Base-by-base conservation (phyloP, 2,113 vertebrate genomes). In the Larimichthys crocea region DNA sequence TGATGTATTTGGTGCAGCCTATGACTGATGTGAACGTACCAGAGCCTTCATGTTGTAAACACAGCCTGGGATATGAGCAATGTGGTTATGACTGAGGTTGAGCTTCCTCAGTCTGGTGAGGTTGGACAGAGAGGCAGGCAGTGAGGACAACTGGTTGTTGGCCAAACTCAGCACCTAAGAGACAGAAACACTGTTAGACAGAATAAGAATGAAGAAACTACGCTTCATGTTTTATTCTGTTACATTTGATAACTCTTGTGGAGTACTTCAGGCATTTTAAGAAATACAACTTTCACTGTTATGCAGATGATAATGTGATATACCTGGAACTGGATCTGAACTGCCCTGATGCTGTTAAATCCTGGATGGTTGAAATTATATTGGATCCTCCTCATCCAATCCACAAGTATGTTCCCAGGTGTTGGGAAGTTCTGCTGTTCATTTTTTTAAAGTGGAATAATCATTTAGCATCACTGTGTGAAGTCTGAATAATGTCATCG, bases 11-110 rank as follows among this genome's bases (percentile, higher is more conserved):
- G 19, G 20, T 46, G 22, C 3, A 62, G 10, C 10, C 31, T 20
- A 4, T 20, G 42, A 63, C 11, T 63, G 35, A 42, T 29, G 24
- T 12, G 40, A 8, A 79, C 53, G 0, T 73, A 91, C 95, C 75
- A 98, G 93, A 74, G 90, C 95, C 88, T 94, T 96, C 92, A 98
- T 91, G 0, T 93, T 80, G 0, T 97, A 97, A 72, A 98, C 91
- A 4, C 97, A 98, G 67, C 93, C 68, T 0, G 97, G 97, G 74
- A 99, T 93, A 76, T 97, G 96, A 0, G 71, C 12, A 0, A 98
- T 95, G 15, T 19, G 80, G 83, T 99, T 99, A 92, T 97, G 95
- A 77, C 97, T 99, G 20, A 98, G 95, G 89, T 98, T 98, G 74
- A 99, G 93, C 60, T 98, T 98, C 84, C 76, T 93, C 46, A 99